Base-by-base conservation (phyloP, 2,888 invertebrate genomes). In the Chrysodeixis includens region DNA sequence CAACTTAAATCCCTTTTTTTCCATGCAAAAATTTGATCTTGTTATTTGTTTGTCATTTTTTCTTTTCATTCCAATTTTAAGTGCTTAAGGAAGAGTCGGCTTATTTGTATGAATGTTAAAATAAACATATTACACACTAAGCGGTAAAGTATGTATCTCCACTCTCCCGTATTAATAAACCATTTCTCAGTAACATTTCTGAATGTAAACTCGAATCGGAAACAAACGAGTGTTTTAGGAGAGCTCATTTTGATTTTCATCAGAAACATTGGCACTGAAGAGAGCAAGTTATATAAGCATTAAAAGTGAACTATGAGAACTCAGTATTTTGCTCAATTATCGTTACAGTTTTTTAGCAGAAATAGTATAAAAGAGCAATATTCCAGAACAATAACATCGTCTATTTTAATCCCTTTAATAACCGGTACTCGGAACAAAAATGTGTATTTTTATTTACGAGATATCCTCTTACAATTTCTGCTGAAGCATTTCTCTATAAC, bases 121-220 rank as follows among this genome's bases (percentile, higher is more conserved):
- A 26, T 2, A 26, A 26, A 5, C 7, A 4, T 20, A 51, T 40
- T 2, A 6, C 1, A 9, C 55, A 30, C 10, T 14, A 18, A 32
- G 30, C 20, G 44, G 53, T 55, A 53, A 55, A 55, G 30, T 22
- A 7, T 20, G 20, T 56, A 58, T 55, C 46, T 56, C 22, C 53
- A 30, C 46, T 55, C 46, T 56, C 22, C 53, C 22, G 49, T 76
- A 76, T 73, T 62, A 71, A 66, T 73, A 76, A 62, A 56, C 46
- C 16, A 71, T 26, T 76, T 73, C 73, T 59, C 22, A 16, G 76
- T 66, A 73, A 46, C 18, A 60, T 26, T n/a, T n/a, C 51, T 71
- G 58, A 20, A 30, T 62, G 26, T 44, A 9, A 51, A 60, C 57
- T 44, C 20, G 44, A 30, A 56, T 40, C 26, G 49, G 76, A 76